phyloP scores from a whole-genome alignment of 2,888 invertebrate species.

The Eupeodes latifasciatus region DNA sequence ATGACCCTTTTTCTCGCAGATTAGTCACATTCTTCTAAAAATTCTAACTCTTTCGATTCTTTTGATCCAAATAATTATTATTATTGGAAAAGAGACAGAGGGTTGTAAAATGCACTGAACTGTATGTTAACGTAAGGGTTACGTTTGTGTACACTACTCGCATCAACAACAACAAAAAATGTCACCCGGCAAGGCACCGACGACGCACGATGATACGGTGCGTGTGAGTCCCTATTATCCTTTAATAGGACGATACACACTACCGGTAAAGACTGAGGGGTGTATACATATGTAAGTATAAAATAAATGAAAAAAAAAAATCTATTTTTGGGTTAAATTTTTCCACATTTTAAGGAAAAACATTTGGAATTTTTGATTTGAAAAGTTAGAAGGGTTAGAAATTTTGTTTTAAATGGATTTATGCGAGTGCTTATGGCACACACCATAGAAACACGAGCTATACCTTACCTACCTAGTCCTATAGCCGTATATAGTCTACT shows the following conservation, averaged over 20 bases:
- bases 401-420: conserved; percentile 54
- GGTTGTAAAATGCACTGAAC: conserved; percentile 78
- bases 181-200: conserved; percentile 34
- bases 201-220: conserved; percentile 36
- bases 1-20: conserved; percentile 69
- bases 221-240: conserved; percentile 54
- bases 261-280: neutral
- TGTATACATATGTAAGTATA: neutral
- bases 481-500: conserved; percentile 14
- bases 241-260: conserved; percentile 45
- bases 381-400: conserved; percentile 73
- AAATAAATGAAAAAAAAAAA: conserved; percentile 22
- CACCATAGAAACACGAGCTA: conserved; percentile 8
- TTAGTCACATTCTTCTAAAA: conserved; percentile 70
- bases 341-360: conserved; percentile 79
- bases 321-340: conserved; percentile 78
- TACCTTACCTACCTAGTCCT: neutral
- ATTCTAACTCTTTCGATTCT: conserved; percentile 66
- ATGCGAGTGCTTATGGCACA: conserved; percentile 52
- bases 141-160: conserved; percentile 77
- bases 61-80: conserved; percentile 8
- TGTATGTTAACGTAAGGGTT: conserved; percentile 78
- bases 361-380: conserved; percentile 78
- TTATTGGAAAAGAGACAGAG: neutral
- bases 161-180: conserved; percentile 23